phyloP scores from a whole-genome alignment of 1,140 invertebrate species.

The Cherax destructor region DNA sequence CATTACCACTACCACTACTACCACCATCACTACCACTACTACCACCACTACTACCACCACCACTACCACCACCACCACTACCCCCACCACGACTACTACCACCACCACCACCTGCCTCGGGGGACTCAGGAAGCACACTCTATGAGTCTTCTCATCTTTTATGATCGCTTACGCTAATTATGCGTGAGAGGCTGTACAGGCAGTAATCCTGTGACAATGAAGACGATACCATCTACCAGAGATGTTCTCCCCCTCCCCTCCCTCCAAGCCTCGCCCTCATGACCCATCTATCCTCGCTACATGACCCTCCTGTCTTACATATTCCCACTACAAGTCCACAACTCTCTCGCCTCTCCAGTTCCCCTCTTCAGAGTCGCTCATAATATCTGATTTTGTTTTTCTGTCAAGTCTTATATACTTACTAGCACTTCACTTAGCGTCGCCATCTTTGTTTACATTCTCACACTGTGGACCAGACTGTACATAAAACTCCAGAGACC shows the following conservation, averaged over 20 bases:
- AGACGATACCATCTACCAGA: conserved; percentile 18
- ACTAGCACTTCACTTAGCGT: too few species aligned
- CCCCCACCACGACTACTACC: not conserved
- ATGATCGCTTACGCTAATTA: conserved; percentile 46
- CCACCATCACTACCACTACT: conserved; percentile 11
- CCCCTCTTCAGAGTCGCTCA: not conserved
- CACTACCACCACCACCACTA: not conserved
- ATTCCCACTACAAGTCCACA: too few species aligned
- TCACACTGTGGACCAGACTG: too few species aligned
- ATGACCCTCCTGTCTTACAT: too few species aligned
- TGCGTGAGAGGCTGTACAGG: conserved; percentile 45
- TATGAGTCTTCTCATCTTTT: conserved; percentile 40
- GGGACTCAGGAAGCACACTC: not conserved
- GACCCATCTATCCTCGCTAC: too few species aligned
- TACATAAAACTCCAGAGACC: too few species aligned
- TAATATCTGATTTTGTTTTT: too few species aligned
- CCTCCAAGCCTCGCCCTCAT: not conserved
- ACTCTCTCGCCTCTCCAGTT: not conserved
- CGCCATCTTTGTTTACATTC: too few species aligned
- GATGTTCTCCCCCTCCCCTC: not conserved
- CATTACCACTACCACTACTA: not conserved
- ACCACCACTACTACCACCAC: conserved; percentile 1
- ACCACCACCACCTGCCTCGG: not conserved
- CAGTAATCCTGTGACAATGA: conserved; percentile 46
- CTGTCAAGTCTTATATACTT: too few species aligned